Evolutionary conservation across 53 echinoderm and acorn worm genomes (phyloP).

Genomic region (Hippasteria phrygiana): DNA sequence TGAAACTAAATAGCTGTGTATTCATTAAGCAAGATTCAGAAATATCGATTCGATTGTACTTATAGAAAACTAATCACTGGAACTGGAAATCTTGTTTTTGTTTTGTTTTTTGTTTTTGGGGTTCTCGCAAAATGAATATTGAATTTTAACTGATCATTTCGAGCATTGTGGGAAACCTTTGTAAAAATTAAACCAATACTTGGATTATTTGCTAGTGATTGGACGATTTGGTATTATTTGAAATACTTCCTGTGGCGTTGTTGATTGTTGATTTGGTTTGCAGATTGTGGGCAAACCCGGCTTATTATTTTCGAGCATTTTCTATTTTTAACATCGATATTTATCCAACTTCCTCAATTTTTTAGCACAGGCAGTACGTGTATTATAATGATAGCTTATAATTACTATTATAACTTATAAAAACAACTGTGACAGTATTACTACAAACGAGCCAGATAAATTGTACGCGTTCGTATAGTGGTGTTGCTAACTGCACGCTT

Average conservation of each 20-base stretch:
- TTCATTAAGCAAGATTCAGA: slow-evolving; percentile 8
- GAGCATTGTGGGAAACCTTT: neutral
- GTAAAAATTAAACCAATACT: neutral
- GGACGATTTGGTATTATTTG: neutral
- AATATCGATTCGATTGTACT: neutral
- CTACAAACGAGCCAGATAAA: neutral
- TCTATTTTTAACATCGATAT: slow-evolving; percentile 45
- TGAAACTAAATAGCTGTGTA: slow-evolving; percentile 37
- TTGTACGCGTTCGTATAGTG: slow-evolving; percentile 6
- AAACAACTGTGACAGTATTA: slow-evolving; percentile 47
- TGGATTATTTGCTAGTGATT: neutral
- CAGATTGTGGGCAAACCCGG: neutral
- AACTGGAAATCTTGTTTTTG: neutral
- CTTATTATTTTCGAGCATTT: slow-evolving; percentile 23
- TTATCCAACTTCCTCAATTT: slow-evolving; percentile 13
- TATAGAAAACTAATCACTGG: neutral
- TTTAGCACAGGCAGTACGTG: slow-evolving; percentile 27
- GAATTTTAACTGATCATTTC: neutral
- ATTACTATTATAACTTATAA: slow-evolving; percentile 38
- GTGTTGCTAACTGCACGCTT: neutral
- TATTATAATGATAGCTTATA: slow-evolving; percentile 21
- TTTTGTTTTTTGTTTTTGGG: neutral
- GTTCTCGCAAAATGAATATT: neutral
- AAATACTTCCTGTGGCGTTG: neutral
- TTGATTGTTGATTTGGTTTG: neutral